Base-by-base conservation (phyloP, 2,888 invertebrate species). In the Hypolimnas misippus region DNA sequence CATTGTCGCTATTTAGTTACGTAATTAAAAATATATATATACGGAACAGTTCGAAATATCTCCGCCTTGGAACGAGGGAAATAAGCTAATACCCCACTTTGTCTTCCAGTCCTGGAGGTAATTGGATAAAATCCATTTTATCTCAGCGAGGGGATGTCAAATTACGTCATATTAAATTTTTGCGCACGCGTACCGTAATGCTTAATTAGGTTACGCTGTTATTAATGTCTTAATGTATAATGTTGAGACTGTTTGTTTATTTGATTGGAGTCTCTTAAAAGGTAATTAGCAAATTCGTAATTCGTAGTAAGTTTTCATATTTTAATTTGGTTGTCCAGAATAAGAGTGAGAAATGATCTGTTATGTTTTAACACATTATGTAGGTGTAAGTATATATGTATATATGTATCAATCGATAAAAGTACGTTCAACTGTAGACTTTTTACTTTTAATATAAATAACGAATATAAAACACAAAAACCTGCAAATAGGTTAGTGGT, bases 121-220 rank as follows among this genome's bases (percentile, higher is more conserved):
- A 70, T 69, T 66, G 66, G 65, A 69, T 65, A 60, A 70, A 67
- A 69, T 68, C 63, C 67, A 59, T 59, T 66, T 57, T 46, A 53
- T 49, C 58, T 58, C 46, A 14, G 53, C 53, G 31, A 49, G 53
- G 49, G 62, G 62, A 46, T 57, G 55, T 51, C 57, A 57, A 53
- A 54, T 63, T 52, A 49, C 57, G 44, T 53, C 21, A 58, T 58
- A 63, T 57, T 57, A 58, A 46, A 56, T 56, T 56, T 56, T 56
- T 56, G 56, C 33, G 56, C 44, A 56, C 46, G 33, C 56, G 46
- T 46, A 21, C 55, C 31, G 17, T 31, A 7, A 6, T 17, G 17
- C 7, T 14, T 33, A 56, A 46, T 56, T 56, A 56, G 33, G 33
- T 31, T 25, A 44, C 31, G 14, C 25, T 29, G 12, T 12, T 25